Conservation (phyloP, 2,797 vertebrate species). For the Danio choprae region DNA sequence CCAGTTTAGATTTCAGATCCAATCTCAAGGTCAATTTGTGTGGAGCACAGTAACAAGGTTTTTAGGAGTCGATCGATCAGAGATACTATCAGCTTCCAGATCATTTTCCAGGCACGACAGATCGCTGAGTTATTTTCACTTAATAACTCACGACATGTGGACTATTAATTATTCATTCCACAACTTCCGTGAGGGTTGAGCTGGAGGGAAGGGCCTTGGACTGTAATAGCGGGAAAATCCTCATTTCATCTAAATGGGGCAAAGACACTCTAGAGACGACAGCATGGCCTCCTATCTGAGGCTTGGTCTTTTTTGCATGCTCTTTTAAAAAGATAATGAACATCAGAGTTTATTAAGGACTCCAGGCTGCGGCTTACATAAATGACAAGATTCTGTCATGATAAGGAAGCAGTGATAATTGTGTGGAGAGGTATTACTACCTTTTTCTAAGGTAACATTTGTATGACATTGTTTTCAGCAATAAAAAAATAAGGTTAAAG, state of each 20-base stretch:
- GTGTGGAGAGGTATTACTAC: too few species aligned
- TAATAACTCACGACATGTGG: slow-evolving; percentile 46
- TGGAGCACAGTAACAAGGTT: slow-evolving; percentile 30
- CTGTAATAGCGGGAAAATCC: slow-evolving; percentile 22
- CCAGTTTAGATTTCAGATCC: slow-evolving; percentile 39
- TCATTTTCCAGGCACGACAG: slow-evolving; percentile 24
- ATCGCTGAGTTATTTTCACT: slow-evolving; percentile 34
- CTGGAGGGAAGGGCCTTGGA: slow-evolving; percentile 22
- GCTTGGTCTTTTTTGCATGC: slow-evolving; percentile 13
- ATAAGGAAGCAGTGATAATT: background rate
- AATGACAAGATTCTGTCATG: slow-evolving; percentile 2
- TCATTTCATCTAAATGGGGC: slow-evolving; percentile 37
- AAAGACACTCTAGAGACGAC: slow-evolving; percentile 26
- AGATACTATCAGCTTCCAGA: slow-evolving; percentile 40
- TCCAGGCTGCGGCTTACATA: slow-evolving; percentile 29
- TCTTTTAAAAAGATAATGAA: slow-evolving; percentile 19
- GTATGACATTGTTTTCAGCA: too few species aligned
- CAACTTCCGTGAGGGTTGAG: slow-evolving; percentile 34
- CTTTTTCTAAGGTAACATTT: too few species aligned
- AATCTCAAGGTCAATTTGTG: slow-evolving; percentile 40
- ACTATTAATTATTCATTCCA: slow-evolving; percentile 49
- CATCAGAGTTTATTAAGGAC: slow-evolving; percentile 10
- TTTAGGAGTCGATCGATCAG: slow-evolving; percentile 46
- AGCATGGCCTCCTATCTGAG: slow-evolving; percentile 6
- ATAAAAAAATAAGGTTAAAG: too few species aligned